Evolutionary conservation across 2,113 vertebrate species (phyloP).

Genomic region (Sebastes fasciatus): DNA sequence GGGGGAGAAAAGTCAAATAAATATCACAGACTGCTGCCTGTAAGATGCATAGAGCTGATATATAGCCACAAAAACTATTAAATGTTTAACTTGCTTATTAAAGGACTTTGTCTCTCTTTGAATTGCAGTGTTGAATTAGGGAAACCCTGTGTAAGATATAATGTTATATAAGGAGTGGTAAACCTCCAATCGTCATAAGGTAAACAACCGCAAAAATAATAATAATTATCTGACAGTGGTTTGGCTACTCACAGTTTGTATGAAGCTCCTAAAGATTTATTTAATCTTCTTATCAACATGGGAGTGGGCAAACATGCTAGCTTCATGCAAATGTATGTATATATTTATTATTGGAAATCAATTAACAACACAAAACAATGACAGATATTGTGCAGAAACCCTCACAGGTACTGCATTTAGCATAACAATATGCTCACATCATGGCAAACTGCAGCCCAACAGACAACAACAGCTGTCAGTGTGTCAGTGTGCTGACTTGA

Average conservation of each 20-base stretch:
- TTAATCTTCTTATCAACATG: too few species aligned
- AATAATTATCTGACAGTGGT: background rate
- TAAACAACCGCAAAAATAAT: background rate
- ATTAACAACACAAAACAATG: too few species aligned
- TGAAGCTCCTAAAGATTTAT: background rate
- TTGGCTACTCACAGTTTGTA: background rate
- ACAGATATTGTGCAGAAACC: too few species aligned
- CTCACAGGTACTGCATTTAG: too few species aligned
- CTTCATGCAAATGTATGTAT: too few species aligned
- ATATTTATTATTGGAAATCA: too few species aligned
- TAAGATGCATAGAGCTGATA: background rate
- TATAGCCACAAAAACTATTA: background rate
- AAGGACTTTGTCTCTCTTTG: background rate
- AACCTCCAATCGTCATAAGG: background rate
- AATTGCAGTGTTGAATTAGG: background rate
- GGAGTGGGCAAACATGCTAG: too few species aligned
- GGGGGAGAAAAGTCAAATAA: background rate
- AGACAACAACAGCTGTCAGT: too few species aligned
- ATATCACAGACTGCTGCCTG: background rate
- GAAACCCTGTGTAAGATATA: background rate
- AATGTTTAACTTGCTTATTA: background rate
- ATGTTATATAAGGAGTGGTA: background rate
- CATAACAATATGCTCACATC: too few species aligned
- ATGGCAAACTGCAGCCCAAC: too few species aligned
- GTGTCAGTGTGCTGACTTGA: too few species aligned